phyloP scores from a whole-genome alignment of 2,797 vertebrate genomes.

The Taenioides sp. region DNA sequence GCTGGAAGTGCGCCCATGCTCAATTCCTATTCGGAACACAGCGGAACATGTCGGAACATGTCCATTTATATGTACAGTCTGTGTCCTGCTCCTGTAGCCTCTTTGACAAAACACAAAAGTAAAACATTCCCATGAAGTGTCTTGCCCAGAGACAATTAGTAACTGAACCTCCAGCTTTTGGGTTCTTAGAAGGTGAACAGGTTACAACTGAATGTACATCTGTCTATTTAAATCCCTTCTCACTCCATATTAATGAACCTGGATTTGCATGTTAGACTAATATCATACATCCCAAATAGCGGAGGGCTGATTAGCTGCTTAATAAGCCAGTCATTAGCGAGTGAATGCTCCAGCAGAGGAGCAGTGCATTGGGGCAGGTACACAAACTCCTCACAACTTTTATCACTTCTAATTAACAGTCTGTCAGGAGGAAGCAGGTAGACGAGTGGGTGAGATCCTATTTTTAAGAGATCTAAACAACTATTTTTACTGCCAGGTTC shows the following conservation, averaged over 20 bases:
- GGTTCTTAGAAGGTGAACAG: not conserved
- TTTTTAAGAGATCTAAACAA: slow-evolving; percentile 2
- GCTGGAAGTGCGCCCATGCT: too few relatives aligned
- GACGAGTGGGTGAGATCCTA: slow-evolving; percentile 16
- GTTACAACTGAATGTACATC: not conserved
- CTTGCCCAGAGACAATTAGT: too few relatives aligned
- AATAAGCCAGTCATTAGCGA: slow-evolving; percentile 2
- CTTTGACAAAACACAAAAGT: too few relatives aligned
- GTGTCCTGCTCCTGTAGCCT: too few relatives aligned
- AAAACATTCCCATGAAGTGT: too few relatives aligned
- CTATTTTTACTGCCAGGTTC: slow-evolving; percentile 15
- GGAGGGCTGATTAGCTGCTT: slow-evolving; percentile 6
- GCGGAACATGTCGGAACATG: too few relatives aligned
- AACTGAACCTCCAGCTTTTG: not conserved
- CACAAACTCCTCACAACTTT: not conserved
- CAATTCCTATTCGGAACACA: too few relatives aligned
- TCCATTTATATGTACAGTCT: too few relatives aligned
- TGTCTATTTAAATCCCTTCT: not conserved
- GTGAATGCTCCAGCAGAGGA: not conserved
- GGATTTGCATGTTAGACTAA: not conserved
- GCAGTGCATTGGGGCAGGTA: not conserved
- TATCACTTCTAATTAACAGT: slow-evolving; percentile 27
- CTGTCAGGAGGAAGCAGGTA: slow-evolving; percentile 22
- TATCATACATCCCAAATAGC: not conserved
- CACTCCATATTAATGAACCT: not conserved